Base-by-base conservation (phyloP, 2,113 vertebrate genomes). In the Penelope pileata region DNA sequence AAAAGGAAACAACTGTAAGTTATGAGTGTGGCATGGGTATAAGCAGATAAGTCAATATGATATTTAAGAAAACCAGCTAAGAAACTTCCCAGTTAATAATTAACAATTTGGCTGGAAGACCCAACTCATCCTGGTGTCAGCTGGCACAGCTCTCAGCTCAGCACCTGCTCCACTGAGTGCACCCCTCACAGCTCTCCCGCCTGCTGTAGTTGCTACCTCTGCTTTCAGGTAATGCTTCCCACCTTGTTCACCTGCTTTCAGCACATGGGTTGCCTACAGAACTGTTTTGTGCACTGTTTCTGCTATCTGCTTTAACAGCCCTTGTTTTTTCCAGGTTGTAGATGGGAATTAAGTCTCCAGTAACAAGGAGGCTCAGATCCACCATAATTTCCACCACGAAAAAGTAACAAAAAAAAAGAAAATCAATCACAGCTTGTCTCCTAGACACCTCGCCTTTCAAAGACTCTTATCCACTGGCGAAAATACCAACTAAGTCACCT, bases 21-120 rank as follows among this genome's bases (percentile, higher is more conserved):
- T 78, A 56, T 38, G 36, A 76, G 38, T 68, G 6, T n/a, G 50
- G 32, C 21, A 32, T 59, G 84, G 16, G 40, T 93, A 47, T 67
- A 73, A 92, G 64, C 63, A 88, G 45, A 42, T 80, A 72, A 63
- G 95, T 64, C 17, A 67, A 70, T 63, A 83, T 68, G 45, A 16
- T 73, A n/a, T 58, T 93, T 86, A 84, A 90, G 62, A 12, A 38
- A 22, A 36, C 34, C 53, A 66, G n/a, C 60, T 54, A 59, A 83
- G 70, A 63, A 91, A 36, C 53, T 84, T 86, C 26, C 5, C 43
- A 42, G 62, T 74, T 91, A 70, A 66, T 72, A 62, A 86, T 67
- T 73, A 48, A 56, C 68, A 48, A 78, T 84, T 69, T 59, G 6
- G 11, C 79, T 72, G 17, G 42, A 86, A 89, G 62, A 53, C 12